These are phyloP conservation scores for Arctopsyche grandis DNA, from an alignment of 1,140 invertebrate genomes.

Conservation along the genomic window DNA sequence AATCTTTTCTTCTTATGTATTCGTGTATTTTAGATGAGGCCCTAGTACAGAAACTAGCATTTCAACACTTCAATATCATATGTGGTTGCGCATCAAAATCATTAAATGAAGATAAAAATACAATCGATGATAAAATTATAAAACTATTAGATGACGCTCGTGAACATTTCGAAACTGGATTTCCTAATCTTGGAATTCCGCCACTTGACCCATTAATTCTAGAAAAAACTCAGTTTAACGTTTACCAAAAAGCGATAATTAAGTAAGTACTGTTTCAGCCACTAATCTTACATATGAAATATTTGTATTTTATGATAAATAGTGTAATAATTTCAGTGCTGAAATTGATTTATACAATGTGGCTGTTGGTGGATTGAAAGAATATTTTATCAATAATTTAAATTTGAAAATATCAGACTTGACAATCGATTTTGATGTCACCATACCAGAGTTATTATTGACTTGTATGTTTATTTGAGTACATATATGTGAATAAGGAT, in stretches of 20 bases:
- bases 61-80: slow-evolving; percentile 35
- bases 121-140: slow-evolving; percentile 30
- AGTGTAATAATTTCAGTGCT: slow-evolving; percentile 31
- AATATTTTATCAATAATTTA: slow-evolving; percentile 45
- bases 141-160: slow-evolving; percentile 29
- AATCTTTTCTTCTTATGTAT: not conserved
- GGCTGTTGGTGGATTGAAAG: slow-evolving; percentile 36
- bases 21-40: slow-evolving; percentile 29
- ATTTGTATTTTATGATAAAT: slow-evolving; percentile 6
- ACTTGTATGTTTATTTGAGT: slow-evolving; percentile 39
- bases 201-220: slow-evolving; percentile 48
- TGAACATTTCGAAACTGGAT: slow-evolving; percentile 45
- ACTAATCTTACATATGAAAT: not conserved
- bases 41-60: slow-evolving; percentile 25
- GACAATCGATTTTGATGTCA: slow-evolving; percentile 41
- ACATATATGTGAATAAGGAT: not conserved
- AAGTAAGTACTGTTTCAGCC: not conserved
- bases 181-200: slow-evolving; percentile 48
- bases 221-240: slow-evolving; percentile 37
- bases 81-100: slow-evolving; percentile 18
- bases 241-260: slow-evolving; percentile 24
- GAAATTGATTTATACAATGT: slow-evolving; percentile 39
- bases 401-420: slow-evolving; percentile 39
- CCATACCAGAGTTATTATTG: slow-evolving; percentile 38
- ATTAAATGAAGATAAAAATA: not conserved